phyloP scores from a whole-genome alignment of 2,888 invertebrate genomes.

The Caenorhabditis doughertyi region DNA sequence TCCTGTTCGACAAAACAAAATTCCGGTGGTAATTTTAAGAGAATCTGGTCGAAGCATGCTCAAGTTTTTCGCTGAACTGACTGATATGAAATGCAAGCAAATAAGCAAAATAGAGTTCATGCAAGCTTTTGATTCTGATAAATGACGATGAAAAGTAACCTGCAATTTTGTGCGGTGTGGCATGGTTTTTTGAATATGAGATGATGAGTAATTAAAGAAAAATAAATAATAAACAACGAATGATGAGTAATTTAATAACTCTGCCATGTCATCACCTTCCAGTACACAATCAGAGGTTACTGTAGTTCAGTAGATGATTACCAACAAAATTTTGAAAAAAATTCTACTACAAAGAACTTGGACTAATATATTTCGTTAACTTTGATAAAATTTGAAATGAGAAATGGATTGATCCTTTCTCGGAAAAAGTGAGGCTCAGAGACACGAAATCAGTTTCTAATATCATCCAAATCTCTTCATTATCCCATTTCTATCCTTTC shows the following conservation, averaged over 20 bases:
- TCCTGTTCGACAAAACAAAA: conserved; percentile 35
- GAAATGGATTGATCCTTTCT: neutral
- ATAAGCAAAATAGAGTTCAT: neutral
- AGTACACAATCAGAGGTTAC: neutral
- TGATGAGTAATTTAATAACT: neutral
- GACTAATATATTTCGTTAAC: too few species aligned
- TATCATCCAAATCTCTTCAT: neutral
- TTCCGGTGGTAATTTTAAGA: conserved; percentile 32
- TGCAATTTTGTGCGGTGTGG: conserved; percentile 42
- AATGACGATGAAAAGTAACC: conserved; percentile 9
- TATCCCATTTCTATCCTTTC: neutral
- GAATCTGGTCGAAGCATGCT: conserved; percentile 10
- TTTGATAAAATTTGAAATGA: too few species aligned
- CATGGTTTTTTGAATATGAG: conserved; percentile 46
- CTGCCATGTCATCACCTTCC: neutral
- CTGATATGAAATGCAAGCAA: conserved; percentile 29
- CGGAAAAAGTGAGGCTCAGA: conserved; percentile 1
- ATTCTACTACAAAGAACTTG: too few species aligned
- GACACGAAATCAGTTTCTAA: conserved; percentile 27
- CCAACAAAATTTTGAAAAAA: neutral
- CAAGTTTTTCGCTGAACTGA: conserved; percentile 24
- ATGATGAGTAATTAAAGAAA: neutral
- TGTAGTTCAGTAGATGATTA: neutral
- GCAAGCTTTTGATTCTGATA: conserved; percentile 15
- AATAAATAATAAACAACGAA: neutral